Evolutionary conservation across 2,113 vertebrate species (phyloP), one percentile per base, ranked within the genome.

Genomic region (Danionella cerebrum): DNA sequence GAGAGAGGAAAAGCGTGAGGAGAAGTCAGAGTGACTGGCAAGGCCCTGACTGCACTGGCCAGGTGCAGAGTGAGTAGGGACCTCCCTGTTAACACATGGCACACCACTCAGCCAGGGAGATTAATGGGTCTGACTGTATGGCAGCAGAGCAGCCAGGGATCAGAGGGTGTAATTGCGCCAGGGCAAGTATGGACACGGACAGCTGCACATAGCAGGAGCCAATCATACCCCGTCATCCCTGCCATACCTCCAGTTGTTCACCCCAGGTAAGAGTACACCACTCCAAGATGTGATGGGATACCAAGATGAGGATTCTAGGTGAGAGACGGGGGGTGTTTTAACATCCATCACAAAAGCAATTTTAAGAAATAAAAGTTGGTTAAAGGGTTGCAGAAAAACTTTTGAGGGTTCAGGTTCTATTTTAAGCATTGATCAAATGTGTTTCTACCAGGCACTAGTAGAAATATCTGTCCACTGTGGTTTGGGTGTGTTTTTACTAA

Each of bases 171-270:
- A 88, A 90, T 88, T 90, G 87, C 83, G 79, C 82, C 79, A 79
- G 73, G 79, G 78, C 86, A 88, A 82, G 84, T 85, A 84, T 81
- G 84, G 79, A 71, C 80, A 85, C 82, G 76, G 84, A 87, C 86
- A 87, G 84, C 80, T 87, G 88, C 78, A 86, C 86, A 84, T 85
- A 87, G 87, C 83, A 73, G 85, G 86, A 84, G 83, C 87, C 83
- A 87, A 86, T 88, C 85, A 82, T 74, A 82, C 67, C 33, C 62
- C 55, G 71, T 72, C 77, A 78, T 83, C 82, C 76, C 74, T 80
- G 77, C 78, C 68, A 81, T 10, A 67, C 76, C 78, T 84, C 83
- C 82, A 87, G 84, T 86, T 79, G 84, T 82, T 85, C 76, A 77
- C 50, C 68, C 78, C 53, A 73, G 65, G 77, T 80, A 74, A 74